Conservation (phyloP, 1,140 invertebrate species). For the Anoplophora glabripennis region DNA sequence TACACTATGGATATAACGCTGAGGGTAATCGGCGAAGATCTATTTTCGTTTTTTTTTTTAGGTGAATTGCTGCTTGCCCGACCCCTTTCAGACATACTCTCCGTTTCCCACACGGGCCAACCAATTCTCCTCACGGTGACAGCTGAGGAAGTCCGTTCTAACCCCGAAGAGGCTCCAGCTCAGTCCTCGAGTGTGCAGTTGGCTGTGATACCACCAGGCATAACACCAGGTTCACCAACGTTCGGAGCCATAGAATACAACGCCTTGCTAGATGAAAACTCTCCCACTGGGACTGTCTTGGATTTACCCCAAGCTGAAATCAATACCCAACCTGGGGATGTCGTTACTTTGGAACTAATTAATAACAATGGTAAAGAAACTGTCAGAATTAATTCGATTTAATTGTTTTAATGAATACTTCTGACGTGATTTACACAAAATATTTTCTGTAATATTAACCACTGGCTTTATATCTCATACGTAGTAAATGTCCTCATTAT, state of each 20-base stretch:
- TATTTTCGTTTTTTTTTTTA: no score
- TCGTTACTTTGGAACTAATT: conserved; percentile 74
- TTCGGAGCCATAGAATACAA: conserved; percentile 39
- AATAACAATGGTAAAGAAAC: conserved; percentile 72
- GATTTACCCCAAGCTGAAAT: conserved; percentile 68
- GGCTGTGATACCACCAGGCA: conserved; percentile 64
- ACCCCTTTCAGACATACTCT: conserved; percentile 71
- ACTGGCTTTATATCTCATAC: no score
- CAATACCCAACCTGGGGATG: conserved; percentile 61
- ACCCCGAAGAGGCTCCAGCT: conserved; percentile 65
- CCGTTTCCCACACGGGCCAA: conserved; percentile 71
- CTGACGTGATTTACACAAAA: no score
- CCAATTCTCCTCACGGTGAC: conserved; percentile 79
- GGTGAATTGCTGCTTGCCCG: conserved; percentile 72
- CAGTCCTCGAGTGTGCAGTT: conserved; percentile 75
- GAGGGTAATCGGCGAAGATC: no score
- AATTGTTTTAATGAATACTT: no score
- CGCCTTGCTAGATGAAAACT: conserved; percentile 75
- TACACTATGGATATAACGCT: no score
- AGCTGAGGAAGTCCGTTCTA: conserved; percentile 75
- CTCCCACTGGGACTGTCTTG: conserved; percentile 72
- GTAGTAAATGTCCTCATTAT: no score
- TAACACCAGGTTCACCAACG: conserved; percentile 34
- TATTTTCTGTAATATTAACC: no score
- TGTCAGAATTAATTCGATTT: conserved; percentile 83